Conservation (phyloP, 2,797 vertebrate species). For the Columba guinea region DNA sequence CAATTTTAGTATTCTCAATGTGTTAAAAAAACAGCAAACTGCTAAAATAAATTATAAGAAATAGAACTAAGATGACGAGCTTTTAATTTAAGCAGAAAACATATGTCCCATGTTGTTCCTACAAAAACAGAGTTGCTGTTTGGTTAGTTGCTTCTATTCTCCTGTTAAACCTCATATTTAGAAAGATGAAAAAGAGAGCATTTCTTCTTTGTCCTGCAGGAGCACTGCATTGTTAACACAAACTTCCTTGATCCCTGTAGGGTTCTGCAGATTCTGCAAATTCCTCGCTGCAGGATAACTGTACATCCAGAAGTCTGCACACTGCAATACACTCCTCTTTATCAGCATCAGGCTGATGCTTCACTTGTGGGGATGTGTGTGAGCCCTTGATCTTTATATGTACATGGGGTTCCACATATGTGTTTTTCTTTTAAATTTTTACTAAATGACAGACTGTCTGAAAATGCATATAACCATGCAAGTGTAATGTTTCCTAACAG, state of each 20-base stretch:
- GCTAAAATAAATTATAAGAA: not conserved
- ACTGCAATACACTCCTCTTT: not conserved
- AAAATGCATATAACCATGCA: not conserved
- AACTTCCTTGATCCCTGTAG: constrained; percentile 42
- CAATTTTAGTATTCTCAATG: not conserved
- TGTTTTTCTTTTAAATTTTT: constrained; percentile 25
- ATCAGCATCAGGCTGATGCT: constrained; percentile 10
- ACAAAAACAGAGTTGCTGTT: not conserved
- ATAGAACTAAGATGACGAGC: not conserved
- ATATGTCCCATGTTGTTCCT: not conserved
- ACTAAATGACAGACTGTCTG: not conserved
- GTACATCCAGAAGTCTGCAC: not conserved
- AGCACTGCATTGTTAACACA: not conserved
- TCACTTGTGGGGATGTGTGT: not conserved
- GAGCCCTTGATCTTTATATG: constrained; percentile 10
- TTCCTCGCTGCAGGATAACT: constrained; percentile 49
- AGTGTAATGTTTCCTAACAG: not conserved
- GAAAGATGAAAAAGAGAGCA: constrained; percentile 7
- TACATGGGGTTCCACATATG: not conserved
- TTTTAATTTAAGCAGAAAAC: not conserved
- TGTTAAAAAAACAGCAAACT: not conserved
- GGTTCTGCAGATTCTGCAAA: constrained; percentile 63
- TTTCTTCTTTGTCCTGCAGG: constrained; percentile 6
- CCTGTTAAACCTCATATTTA: not conserved
- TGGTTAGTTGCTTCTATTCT: not conserved